Percentiles rank a stretch among this genome's conserved stretches.
These are phyloP conservation scores for Campoplex capitator DNA, from an alignment of 2,888 invertebrate genomes.

Conservation along the genomic window DNA sequence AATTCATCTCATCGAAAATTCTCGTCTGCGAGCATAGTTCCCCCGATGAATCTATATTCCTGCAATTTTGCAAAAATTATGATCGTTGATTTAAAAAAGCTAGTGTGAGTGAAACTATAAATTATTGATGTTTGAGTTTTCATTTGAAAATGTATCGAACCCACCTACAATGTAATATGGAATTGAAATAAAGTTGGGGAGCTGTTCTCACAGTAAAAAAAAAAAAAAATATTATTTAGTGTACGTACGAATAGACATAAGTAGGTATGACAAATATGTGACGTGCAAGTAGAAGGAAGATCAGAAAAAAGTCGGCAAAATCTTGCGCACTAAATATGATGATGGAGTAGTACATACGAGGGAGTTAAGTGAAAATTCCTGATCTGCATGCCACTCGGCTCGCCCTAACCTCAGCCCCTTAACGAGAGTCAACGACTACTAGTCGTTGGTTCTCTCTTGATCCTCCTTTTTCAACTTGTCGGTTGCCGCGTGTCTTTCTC, in stretches of 20 bases:
- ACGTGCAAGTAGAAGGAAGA: constrained; percentile 2
- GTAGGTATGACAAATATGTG: neutral
- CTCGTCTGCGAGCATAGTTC: constrained; percentile 16
- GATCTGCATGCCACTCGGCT: constrained; percentile 80
- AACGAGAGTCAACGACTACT: constrained; percentile 81
- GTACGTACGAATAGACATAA: no score
- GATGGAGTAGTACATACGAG: constrained; percentile 10
- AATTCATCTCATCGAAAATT: constrained; percentile 48
- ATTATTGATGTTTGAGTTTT: no score
- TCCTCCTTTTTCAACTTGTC: constrained; percentile 61
- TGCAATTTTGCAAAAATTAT: no score
- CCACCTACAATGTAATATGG: no score
- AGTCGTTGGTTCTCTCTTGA: constrained; percentile 75
- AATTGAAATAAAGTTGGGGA: no score
- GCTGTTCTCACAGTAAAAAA: neutral
- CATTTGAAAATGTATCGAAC: no score
- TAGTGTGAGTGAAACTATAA: no score
- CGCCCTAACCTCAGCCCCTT: constrained; percentile 79
- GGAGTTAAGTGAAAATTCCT: constrained; percentile 69
- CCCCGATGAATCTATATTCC: constrained; percentile 20
- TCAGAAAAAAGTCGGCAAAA: constrained; percentile 19
- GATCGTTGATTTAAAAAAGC: no score
- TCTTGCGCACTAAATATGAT: neutral
- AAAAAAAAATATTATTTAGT: neutral
- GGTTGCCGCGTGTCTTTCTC: constrained; percentile 14